Base-by-base conservation (phyloP, 2,888 invertebrate genomes). In the Tenthredo scrophulariae region DNA sequence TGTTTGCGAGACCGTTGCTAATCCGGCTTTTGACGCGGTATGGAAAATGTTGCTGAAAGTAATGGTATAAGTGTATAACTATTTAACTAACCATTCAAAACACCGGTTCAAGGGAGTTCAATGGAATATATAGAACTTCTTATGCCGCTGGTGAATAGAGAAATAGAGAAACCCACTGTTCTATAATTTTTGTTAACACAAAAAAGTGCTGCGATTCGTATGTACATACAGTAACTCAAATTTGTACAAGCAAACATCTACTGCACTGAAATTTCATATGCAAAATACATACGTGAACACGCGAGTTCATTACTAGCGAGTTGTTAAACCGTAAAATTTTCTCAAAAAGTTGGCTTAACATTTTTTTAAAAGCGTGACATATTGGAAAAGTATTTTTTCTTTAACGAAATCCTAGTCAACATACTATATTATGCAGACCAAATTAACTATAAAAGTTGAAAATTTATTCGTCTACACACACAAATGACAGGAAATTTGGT, bases 81-180 rank as follows among this genome's bases (percentile, higher is more conserved):
- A 22, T 37, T 7, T 37, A 37, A 37, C 50, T 26, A 22, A 33
- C 50, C 77, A 54, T 77, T 54, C 50, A 33, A 77, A 77, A 77
- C 77, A 77, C 18, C 77, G 77, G 77, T 77, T 77, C 77, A 77
- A 77, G 77, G 77, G 33, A 77, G 77, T 50, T 77, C 33, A 54
- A n/a, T 29, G 33, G 26, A 54, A 54, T 29, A 29, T 43, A 75
- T 50, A 26, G 13, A 22, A 46, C 22, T 22, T 10, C 22, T n/a
- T 13, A 13, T 3, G 46, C 33, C 10, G 74, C 13, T 26, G 29
- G 43, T 22, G 22, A 74, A 74, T 43, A 43, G 43, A 29, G 50
- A 75, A 75, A 77, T 50, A 29, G 9, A 77, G 50, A 26, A 77
- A 29, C 77, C 33, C n/a, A 74, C 43, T 70, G 13, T 18, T 18